Conservation (phyloP, 2,797 vertebrate species). For the Mionectes olivaceus region DNA sequence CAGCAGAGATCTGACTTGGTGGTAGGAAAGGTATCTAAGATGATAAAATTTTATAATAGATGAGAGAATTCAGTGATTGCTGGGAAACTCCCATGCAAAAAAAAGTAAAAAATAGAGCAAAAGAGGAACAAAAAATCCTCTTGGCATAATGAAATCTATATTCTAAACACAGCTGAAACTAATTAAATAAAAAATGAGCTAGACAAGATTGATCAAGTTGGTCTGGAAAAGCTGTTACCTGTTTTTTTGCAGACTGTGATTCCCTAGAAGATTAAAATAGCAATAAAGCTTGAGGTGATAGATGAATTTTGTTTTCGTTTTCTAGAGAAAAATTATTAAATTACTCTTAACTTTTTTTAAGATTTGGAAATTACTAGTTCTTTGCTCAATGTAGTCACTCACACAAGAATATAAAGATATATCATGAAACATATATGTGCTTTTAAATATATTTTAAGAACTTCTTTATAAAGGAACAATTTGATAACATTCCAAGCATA, state of each 20-base stretch:
- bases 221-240: background rate
- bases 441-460: background rate
- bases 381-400: background rate
- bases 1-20: background rate
- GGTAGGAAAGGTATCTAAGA: background rate
- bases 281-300: background rate
- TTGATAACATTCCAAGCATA: background rate
- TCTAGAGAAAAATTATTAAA: background rate
- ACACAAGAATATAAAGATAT: background rate
- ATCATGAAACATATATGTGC: background rate
- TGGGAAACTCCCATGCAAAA: background rate
- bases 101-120: conserved; percentile 4
- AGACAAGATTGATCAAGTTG: background rate
- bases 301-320: background rate
- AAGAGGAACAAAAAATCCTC: background rate
- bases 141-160: background rate
- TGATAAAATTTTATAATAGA: background rate
- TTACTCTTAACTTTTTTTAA: background rate
- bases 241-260: background rate
- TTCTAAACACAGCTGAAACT: conserved; percentile 28
- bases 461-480: background rate
- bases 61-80: conserved; percentile 1
- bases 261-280: background rate
- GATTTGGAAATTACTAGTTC: background rate
- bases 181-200: background rate